A percentile compares a stretch with the other conserved stretches of the same genome.
Conservation (phyloP, 2,113 vertebrate species). For the Eidolon helvum region DNA sequence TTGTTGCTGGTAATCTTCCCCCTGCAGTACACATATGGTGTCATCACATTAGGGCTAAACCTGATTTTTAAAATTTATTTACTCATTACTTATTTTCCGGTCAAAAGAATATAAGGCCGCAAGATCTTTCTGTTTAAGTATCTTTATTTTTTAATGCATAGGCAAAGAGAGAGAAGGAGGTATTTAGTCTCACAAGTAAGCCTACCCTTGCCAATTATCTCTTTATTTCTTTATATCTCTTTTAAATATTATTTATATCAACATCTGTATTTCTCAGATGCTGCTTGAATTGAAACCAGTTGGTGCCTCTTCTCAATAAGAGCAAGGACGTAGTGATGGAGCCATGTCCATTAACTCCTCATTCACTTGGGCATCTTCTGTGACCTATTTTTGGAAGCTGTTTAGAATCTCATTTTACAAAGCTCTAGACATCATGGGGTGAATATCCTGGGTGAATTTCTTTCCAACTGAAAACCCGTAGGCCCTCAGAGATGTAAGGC, state of each 20-base stretch:
- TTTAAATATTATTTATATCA: background rate
- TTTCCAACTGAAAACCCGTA: background rate
- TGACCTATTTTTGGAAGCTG: background rate
- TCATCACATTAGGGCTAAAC: background rate
- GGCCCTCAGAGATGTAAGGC: background rate
- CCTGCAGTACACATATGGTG: background rate
- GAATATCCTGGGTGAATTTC: background rate
- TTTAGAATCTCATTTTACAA: constrained; percentile 3
- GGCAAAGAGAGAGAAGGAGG: background rate
- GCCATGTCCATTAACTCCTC: background rate
- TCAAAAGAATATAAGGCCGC: background rate
- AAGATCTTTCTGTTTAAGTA: background rate
- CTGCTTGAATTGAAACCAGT: background rate
- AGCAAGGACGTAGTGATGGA: background rate
- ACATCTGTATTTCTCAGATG: background rate
- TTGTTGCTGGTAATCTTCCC: background rate
- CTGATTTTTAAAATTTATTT: background rate
- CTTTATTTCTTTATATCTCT: background rate
- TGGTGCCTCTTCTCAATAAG: background rate
- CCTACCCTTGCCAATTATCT: background rate
- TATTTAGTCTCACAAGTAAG: background rate
- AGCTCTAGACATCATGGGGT: background rate
- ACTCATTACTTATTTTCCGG: background rate
- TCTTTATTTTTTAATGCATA: background rate
- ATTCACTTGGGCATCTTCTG: background rate